These are phyloP conservation scores for Hyposmocoma kahamanoa DNA, from an alignment of 1,140 invertebrate species.

Conservation along the genomic window DNA sequence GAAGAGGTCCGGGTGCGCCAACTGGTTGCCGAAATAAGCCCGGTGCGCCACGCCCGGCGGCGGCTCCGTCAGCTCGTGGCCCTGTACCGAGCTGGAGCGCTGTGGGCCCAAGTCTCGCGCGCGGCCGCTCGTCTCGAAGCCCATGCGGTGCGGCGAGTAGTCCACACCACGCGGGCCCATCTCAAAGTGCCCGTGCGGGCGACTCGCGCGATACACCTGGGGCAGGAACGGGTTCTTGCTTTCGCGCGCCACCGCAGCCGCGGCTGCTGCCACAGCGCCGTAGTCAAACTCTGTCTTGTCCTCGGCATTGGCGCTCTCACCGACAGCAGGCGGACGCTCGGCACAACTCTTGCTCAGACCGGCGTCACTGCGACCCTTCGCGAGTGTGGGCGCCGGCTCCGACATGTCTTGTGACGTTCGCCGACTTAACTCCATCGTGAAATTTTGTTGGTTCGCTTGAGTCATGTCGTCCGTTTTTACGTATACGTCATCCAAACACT, in stretches of 20 bases:
- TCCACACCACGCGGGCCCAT: conserved; percentile 67
- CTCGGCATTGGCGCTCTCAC: too few relatives aligned
- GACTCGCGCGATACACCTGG: conserved; percentile 43
- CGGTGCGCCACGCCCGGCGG: conserved; percentile 55
- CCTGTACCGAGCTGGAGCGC: conserved; percentile 65
- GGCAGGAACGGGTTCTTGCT: conserved; percentile 35
- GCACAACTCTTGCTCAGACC: conserved; percentile 3
- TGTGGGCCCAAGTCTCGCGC: conserved; percentile 57
- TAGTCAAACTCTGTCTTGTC: conserved; percentile 36
- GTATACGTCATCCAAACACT: neutral
- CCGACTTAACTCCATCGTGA: conserved; percentile 61
- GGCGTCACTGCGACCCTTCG: neutral
- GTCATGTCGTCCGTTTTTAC: conserved; percentile 36
- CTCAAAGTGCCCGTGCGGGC: conserved; percentile 64
- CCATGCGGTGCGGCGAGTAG: conserved; percentile 66
- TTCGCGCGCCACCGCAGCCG: conserved; percentile 32
- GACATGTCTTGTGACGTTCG: conserved; percentile 51
- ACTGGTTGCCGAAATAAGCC: conserved; percentile 56
- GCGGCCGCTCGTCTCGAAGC: conserved; percentile 54
- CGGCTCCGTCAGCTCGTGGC: conserved; percentile 63
- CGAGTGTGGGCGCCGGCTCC: conserved; percentile 15
- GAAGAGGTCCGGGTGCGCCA: conserved; percentile 63
- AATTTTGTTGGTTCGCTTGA: conserved; percentile 61
- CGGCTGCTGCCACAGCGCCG: too few relatives aligned
- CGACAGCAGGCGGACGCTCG: too few relatives aligned